phyloP scores from a whole-genome alignment of 2,797 vertebrate species.

The Sebastes matsubarae region DNA sequence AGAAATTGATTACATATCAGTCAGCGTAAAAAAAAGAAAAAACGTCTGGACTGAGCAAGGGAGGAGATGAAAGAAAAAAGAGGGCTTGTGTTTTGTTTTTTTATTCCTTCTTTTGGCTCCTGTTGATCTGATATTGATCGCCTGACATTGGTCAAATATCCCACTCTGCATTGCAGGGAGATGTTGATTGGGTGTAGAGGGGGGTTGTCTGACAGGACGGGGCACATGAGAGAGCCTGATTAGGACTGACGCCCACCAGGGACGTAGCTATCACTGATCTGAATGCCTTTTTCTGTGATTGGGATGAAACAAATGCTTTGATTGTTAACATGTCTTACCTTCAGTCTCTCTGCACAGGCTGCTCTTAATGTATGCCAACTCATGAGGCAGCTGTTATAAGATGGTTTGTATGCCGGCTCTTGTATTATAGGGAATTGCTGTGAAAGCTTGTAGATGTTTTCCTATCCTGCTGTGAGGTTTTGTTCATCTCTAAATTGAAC shows the following conservation, averaged over 20 bases:
- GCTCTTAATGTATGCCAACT: slow-evolving; percentile 2
- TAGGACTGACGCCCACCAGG: slow-evolving; percentile 36
- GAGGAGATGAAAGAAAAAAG: slow-evolving; percentile 30
- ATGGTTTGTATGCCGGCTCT: background rate
- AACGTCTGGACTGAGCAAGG: slow-evolving; percentile 13
- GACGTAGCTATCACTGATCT: slow-evolving; percentile 48
- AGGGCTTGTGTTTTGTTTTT: slow-evolving; percentile 6
- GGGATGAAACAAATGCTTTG: slow-evolving; percentile 39
- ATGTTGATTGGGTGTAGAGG: slow-evolving; percentile 29
- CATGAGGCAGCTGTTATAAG: background rate
- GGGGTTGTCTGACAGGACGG: slow-evolving; percentile 30
- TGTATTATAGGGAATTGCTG: slow-evolving; percentile 4
- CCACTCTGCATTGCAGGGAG: slow-evolving; percentile 62
- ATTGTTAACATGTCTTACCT: slow-evolving; percentile 22
- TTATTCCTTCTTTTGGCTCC: slow-evolving; percentile 44
- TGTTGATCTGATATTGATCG: slow-evolving; percentile 75
- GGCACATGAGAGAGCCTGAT: slow-evolving; percentile 48
- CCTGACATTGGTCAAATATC: slow-evolving; percentile 71
- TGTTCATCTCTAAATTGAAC: slow-evolving; percentile 47
- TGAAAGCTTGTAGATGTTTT: slow-evolving; percentile 16
- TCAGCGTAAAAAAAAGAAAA: slow-evolving; percentile 62
- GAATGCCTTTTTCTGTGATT: slow-evolving; percentile 45
- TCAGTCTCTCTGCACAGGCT: background rate
- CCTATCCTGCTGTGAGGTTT: background rate
- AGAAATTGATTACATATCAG: slow-evolving; percentile 78